A percentile compares a stretch with the other conserved stretches of the same genome.
phyloP scores from a whole-genome alignment of 64 coral and sea anemone genomes.

The Platygyra sinensis region DNA sequence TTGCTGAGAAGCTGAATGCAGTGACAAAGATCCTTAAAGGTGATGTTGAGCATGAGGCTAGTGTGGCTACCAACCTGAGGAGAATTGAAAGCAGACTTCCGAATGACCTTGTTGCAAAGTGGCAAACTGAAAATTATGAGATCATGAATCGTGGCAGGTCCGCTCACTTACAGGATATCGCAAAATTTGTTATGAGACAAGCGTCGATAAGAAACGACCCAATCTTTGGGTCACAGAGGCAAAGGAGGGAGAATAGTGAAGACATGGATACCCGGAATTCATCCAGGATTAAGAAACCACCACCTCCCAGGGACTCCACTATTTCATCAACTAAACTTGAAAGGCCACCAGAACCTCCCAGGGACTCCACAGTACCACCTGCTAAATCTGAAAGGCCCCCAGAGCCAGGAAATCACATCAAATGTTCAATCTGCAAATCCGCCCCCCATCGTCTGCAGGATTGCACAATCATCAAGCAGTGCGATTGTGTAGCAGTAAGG shows the following conservation, averaged over 20 bases:
- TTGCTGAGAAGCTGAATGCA: constrained; percentile 28
- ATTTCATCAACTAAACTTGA: not conserved
- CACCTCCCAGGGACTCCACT: not conserved
- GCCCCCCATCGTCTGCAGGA: constrained; percentile 4
- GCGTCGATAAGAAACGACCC: constrained; percentile 46
- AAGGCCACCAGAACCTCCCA: not conserved
- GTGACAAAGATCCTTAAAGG: constrained; percentile 35
- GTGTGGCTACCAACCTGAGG: constrained; percentile 44
- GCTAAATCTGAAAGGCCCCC: not conserved
- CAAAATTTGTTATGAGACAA: constrained; percentile 34
- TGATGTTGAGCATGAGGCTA: constrained; percentile 12
- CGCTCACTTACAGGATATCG: constrained; percentile 30
- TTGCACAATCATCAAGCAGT: constrained; percentile 30
- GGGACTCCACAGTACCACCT: not conserved
- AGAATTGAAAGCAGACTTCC: constrained; percentile 27
- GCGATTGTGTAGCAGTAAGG: constrained; percentile 33
- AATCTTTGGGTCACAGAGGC: constrained; percentile 28
- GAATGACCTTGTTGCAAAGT: constrained; percentile 32
- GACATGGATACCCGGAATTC: not conserved
- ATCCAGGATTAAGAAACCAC: not conserved
- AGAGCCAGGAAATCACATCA: not conserved
- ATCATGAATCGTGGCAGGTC: not conserved
- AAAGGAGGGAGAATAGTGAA: constrained; percentile 3
- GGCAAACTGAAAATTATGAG: constrained; percentile 50
- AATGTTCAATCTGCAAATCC: constrained; percentile 32